Conservation (phyloP, 2,888 invertebrate genomes). For the Platycheirus albimanus region DNA sequence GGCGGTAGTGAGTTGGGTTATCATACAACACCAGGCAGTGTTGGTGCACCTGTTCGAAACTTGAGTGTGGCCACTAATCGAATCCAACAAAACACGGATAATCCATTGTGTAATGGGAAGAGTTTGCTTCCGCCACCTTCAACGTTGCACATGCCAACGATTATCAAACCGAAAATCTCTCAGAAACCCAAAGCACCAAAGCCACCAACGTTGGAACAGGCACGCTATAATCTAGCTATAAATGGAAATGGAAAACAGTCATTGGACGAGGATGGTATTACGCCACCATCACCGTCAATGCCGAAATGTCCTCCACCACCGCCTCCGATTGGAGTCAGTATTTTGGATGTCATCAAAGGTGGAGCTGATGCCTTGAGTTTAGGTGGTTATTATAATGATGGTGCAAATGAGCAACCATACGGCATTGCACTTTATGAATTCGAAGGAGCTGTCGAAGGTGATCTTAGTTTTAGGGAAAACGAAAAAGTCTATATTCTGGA, state of each 20-base stretch:
- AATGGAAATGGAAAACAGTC: slow-evolving; percentile 55
- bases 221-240: slow-evolving; percentile 67
- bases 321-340: slow-evolving; percentile 83
- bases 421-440: slow-evolving; percentile 92
- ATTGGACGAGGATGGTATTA: slow-evolving; percentile 41
- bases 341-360: slow-evolving; percentile 81
- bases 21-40: slow-evolving; percentile 80
- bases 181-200: slow-evolving; percentile 81
- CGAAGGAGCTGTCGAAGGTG: slow-evolving; percentile 88
- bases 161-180: slow-evolving; percentile 85
- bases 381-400: slow-evolving; percentile 77
- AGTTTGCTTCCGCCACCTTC: slow-evolving; percentile 82
- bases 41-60: slow-evolving; percentile 80
- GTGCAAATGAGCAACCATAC: slow-evolving; percentile 84
- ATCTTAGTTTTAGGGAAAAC: slow-evolving; percentile 89
- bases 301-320: slow-evolving; percentile 91
- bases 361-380: slow-evolving; percentile 79
- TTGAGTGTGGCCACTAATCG: slow-evolving; percentile 70
- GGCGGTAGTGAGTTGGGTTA: slow-evolving; percentile 64
- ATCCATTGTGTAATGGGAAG: slow-evolving; percentile 84
- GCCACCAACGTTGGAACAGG: slow-evolving; percentile 76
- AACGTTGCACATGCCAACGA: slow-evolving; percentile 87
- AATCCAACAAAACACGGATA: slow-evolving; percentile 84
- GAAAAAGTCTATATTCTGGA: slow-evolving; percentile 88
- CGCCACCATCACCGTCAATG: slow-evolving; percentile 89